phyloP scores from a whole-genome alignment of 1,140 invertebrate species.

The Theocolax elegans region DNA sequence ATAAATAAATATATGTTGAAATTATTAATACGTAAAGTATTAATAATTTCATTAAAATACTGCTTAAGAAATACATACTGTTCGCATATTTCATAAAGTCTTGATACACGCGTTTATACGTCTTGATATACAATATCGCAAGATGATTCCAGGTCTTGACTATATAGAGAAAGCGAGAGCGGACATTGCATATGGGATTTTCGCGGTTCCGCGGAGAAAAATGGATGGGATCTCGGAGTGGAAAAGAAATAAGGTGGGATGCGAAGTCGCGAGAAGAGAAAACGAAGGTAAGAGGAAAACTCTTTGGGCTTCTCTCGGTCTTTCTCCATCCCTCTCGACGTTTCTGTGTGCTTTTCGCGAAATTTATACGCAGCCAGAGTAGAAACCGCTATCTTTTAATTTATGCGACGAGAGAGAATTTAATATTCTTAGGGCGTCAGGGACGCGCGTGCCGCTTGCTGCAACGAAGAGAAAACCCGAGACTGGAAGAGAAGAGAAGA shows the following conservation, averaged over 20 bases:
- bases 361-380: conserved; percentile 57
- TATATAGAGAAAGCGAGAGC: not conserved
- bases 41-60: too few species aligned
- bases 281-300: conserved; percentile 5
- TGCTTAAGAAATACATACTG: too few species aligned
- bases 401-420: conserved; percentile 62
- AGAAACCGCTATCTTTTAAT: conserved; percentile 64
- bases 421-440: conserved; percentile 62
- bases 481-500: conserved; percentile 19
- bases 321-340: too few species aligned
- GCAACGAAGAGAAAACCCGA: conserved; percentile 28
- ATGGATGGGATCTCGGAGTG: not conserved
- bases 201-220: not conserved
- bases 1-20: too few species aligned
- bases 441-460: conserved; percentile 51
- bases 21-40: too few species aligned
- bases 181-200: not conserved
- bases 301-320: conserved; percentile 1
- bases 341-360: conserved; percentile 35
- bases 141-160: too few species aligned
- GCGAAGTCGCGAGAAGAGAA: not conserved
- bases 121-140: too few species aligned
- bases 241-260: not conserved
- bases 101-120: too few species aligned
- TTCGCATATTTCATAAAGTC: too few species aligned